phyloP scores from a whole-genome alignment of 1,140 invertebrate species.

The Atta cephalotes region DNA sequence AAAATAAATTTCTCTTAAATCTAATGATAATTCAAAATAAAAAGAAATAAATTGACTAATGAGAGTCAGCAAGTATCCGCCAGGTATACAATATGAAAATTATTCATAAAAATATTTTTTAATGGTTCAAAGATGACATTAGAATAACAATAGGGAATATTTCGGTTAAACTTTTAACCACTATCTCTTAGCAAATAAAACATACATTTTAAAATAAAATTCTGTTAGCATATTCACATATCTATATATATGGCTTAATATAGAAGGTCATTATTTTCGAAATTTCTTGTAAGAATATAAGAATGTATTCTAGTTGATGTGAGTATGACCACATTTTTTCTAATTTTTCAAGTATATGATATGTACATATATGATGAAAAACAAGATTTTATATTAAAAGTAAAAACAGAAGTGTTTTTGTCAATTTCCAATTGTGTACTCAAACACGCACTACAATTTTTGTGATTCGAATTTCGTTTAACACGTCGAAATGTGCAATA shows the following conservation, averaged over 20 bases:
- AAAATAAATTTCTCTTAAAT: neutral
- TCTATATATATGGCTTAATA: neutral
- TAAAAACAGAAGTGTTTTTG: constrained; percentile 43
- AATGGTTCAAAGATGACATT: too few species aligned
- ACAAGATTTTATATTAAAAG: constrained; percentile 13
- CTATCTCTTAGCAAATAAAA: too few species aligned
- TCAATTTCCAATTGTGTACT: constrained; percentile 42
- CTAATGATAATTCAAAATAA: too few species aligned
- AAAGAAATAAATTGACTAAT: too few species aligned
- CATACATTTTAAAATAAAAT: neutral
- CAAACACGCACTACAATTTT: constrained; percentile 41
- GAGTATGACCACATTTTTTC: neutral
- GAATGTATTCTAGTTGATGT: neutral
- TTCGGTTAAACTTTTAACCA: too few species aligned
- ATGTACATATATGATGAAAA: neutral
- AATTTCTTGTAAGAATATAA: neutral
- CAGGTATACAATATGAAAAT: too few species aligned
- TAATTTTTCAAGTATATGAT: neutral
- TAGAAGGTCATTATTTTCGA: neutral
- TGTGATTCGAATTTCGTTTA: constrained; percentile 24
- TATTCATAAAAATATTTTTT: too few species aligned
- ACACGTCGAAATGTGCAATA: constrained; percentile 31
- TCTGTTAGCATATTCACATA: neutral
- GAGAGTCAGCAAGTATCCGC: too few species aligned
- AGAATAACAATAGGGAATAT: too few species aligned